These are phyloP conservation scores for Champsocephalus esox DNA, from an alignment of 2,797 vertebrate species.

Conservation along the genomic window DNA sequence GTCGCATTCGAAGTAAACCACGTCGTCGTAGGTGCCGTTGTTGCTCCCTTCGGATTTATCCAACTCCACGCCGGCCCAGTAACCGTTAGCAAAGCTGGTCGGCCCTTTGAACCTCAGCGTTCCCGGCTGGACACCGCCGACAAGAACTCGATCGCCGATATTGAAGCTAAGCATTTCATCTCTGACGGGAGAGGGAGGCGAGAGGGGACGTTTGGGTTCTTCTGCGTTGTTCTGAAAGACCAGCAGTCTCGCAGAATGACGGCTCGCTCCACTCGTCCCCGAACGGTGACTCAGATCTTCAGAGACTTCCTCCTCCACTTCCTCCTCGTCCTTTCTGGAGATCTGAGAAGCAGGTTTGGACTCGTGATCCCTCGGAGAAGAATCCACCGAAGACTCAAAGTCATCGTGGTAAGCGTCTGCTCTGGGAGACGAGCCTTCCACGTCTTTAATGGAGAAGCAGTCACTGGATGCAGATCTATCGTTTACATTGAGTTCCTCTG, in stretches of 20 bases:
- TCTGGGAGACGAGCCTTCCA: constrained; percentile 27
- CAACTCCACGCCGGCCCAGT: constrained; percentile 97
- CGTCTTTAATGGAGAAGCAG: constrained; percentile 57
- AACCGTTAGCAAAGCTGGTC: constrained; percentile 93
- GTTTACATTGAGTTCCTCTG: constrained; percentile 63
- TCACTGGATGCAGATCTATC: constrained; percentile 61
- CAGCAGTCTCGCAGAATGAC: constrained; percentile 81
- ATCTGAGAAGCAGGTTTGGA: constrained; percentile 56
- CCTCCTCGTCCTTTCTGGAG: constrained; percentile 70
- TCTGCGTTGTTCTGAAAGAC: constrained; percentile 83
- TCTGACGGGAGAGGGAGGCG: constrained; percentile 30
- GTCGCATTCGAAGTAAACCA: constrained; percentile 91
- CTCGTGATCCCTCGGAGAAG: constrained; percentile 63
- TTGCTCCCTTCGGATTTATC: constrained; percentile 96
- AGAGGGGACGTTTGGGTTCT: constrained; percentile 59
- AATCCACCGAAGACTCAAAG: constrained; percentile 82
- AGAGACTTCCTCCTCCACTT: constrained; percentile 87
- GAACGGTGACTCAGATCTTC: constrained; percentile 87
- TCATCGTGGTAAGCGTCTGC: constrained; percentile 81
- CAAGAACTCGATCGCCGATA: constrained; percentile 93
- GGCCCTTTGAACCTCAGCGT: constrained; percentile 93
- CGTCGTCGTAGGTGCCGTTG: constrained; percentile 91
- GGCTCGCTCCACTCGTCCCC: constrained; percentile 68
- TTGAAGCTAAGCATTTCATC: constrained; percentile 88
- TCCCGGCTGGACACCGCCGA: constrained; percentile 93